These are phyloP conservation scores for Craseonycteris thonglongyai DNA, from an alignment of 2,113 vertebrate genomes.

Conservation along the genomic window DNA sequence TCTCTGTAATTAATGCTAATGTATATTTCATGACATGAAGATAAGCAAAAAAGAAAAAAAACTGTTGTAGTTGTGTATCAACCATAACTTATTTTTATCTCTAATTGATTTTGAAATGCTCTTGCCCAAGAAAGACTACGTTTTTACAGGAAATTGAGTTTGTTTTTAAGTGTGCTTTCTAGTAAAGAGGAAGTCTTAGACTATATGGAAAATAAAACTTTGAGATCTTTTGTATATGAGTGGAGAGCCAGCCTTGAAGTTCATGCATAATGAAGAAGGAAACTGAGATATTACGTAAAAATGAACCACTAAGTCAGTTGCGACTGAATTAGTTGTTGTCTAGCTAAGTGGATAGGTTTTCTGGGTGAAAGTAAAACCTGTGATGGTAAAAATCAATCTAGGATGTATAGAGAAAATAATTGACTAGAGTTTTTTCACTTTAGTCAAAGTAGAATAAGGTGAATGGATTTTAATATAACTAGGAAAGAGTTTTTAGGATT, in stretches of 20 bases:
- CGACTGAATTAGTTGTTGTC: constrained; percentile 19
- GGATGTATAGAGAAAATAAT: background rate
- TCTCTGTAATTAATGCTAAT: background rate
- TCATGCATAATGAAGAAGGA: background rate
- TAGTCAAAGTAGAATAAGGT: constrained; percentile 12
- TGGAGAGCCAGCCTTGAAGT: constrained; percentile 1
- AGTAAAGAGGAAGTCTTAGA: background rate
- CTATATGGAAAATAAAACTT: background rate
- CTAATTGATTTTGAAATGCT: constrained; percentile 2
- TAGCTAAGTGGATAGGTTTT: background rate
- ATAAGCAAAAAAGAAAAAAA: background rate
- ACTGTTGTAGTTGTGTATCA: background rate
- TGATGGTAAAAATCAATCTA: background rate
- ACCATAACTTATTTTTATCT: background rate
- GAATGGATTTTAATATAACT: constrained; percentile 25
- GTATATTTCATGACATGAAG: constrained; percentile 21
- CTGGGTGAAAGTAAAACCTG: background rate
- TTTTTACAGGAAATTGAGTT: background rate
- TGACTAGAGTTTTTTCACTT: constrained; percentile 22
- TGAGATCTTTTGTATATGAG: background rate
- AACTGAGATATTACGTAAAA: background rate
- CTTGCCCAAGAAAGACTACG: background rate
- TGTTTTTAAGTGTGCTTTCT: background rate
- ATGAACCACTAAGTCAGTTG: background rate
- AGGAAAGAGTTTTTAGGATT: background rate